Percentiles rank a stretch among this genome's conserved stretches.
Conservation (phyloP, 2,797 vertebrate species). For the Hydrocynus forskahlii region DNA sequence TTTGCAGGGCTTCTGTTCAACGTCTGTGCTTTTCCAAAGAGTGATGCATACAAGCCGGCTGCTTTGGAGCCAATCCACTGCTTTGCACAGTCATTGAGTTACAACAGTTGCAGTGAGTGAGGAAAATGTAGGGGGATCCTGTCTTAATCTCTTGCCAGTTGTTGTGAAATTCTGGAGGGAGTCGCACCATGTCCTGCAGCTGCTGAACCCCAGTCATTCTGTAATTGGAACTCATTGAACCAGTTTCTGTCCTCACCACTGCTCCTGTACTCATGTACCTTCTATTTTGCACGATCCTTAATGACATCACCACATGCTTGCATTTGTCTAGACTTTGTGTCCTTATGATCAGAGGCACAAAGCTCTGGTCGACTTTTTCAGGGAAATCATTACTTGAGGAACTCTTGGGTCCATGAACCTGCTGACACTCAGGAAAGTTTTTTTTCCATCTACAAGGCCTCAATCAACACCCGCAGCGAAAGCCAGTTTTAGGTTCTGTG, state of each 20-base stretch:
- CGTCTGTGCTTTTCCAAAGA: constrained; percentile 4
- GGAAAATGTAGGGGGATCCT: neutral
- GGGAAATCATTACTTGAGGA: constrained; percentile 7
- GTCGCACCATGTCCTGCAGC: neutral
- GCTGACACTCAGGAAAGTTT: constrained; percentile 19
- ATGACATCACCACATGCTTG: constrained; percentile 37
- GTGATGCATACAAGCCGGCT: neutral
- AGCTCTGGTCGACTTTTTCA: neutral
- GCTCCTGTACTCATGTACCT: constrained; percentile 15
- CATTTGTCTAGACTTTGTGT: constrained; percentile 24
- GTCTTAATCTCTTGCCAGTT: neutral
- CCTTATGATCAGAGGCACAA: neutral
- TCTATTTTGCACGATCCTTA: constrained; percentile 17
- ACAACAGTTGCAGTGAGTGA: constrained; percentile 22
- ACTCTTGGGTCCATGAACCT: constrained; percentile 18
- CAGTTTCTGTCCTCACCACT: constrained; percentile 15
- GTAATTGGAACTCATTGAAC: neutral
- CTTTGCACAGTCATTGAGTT: neutral
- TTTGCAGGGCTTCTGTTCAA: constrained; percentile 15
- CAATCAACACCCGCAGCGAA: constrained; percentile 6
- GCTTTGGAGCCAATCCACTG: neutral
- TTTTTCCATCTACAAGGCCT: neutral
- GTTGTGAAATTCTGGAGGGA: neutral
- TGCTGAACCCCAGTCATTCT: neutral
- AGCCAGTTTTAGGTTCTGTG: neutral